Conservation (phyloP, 2,888 invertebrate species). For the Lottia scabra region DNA sequence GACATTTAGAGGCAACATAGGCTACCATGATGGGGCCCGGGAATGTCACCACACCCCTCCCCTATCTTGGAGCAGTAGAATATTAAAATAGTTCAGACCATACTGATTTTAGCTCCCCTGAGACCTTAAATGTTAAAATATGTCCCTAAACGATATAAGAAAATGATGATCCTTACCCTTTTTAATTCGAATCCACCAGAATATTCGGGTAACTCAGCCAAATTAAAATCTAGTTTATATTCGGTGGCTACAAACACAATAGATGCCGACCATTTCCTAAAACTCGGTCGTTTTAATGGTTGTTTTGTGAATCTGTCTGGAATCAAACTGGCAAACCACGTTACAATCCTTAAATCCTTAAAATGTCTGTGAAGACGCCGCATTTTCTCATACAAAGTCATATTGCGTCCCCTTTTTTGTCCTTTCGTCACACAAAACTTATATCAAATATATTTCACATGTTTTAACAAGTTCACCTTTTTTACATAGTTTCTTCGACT, state of each 20-base stretch:
- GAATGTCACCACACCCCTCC: too few relatives aligned
- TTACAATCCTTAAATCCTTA: not conserved
- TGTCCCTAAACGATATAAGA: too few relatives aligned
- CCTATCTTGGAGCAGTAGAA: too few relatives aligned
- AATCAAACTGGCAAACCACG: not conserved
- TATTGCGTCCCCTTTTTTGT: not conserved
- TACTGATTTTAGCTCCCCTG: too few relatives aligned
- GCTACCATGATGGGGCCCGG: too few relatives aligned
- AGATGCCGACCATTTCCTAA: slow-evolving; percentile 42
- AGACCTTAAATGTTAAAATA: too few relatives aligned
- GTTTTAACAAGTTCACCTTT: too few relatives aligned
- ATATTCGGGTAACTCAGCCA: slow-evolving; percentile 36
- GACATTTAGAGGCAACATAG: too few relatives aligned
- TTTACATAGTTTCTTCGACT: too few relatives aligned
- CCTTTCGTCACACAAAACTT: too few relatives aligned
- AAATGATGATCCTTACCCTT: not conserved
- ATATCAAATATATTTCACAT: too few relatives aligned
- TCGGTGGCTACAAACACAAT: slow-evolving; percentile 51
- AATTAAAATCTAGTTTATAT: slow-evolving; percentile 44
- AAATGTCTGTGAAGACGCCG: not conserved
- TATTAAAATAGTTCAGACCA: too few relatives aligned
- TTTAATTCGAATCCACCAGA: not conserved
- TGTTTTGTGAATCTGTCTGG: not conserved
- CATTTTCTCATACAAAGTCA: not conserved
- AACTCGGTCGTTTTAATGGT: not conserved